Percentiles rank a stretch among this genome's conserved stretches.
Conservation (phyloP, 2,113 vertebrate species). For the Pangasianodon gigas region DNA sequence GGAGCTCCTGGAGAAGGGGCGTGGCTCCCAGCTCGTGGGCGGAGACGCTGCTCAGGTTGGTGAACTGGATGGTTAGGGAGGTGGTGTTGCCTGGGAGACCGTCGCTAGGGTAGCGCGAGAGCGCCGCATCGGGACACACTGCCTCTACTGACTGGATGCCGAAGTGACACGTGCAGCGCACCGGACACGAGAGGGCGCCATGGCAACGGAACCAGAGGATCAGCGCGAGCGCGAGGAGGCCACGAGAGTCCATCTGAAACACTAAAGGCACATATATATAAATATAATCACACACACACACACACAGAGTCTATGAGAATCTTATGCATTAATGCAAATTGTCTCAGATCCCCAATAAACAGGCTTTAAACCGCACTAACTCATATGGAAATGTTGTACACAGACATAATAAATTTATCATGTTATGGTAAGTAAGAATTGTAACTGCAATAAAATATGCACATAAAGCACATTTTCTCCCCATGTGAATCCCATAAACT, state of each 20-base stretch:
- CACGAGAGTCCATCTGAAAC: slow-evolving; percentile 58
- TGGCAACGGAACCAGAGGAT: slow-evolving; percentile 56
- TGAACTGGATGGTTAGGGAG: slow-evolving; percentile 78
- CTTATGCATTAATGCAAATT: not conserved
- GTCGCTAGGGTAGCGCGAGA: slow-evolving; percentile 64
- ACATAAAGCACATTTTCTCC: not conserved
- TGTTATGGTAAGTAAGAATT: not conserved
- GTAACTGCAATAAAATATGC: not conserved
- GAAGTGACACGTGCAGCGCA: slow-evolving; percentile 68
- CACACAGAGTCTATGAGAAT: not conserved
- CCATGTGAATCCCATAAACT: not conserved
- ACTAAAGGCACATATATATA: not conserved
- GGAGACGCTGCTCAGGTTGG: slow-evolving; percentile 71
- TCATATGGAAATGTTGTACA: not conserved
- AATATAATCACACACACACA: not conserved
- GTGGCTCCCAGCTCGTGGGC: slow-evolving; percentile 63
- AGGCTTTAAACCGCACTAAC: not conserved
- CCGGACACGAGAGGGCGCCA: slow-evolving; percentile 61
- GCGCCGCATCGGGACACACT: slow-evolving; percentile 68
- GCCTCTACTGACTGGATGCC: slow-evolving; percentile 64
- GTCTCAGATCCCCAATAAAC: not conserved
- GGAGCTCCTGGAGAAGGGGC: slow-evolving; percentile 74
- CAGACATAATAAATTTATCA: not conserved
- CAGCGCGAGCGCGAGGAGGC: slow-evolving; percentile 48
- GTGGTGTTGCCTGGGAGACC: slow-evolving; percentile 66